Base-by-base conservation (phyloP, 64 coral and sea anemone genomes). In the Porites lutea region DNA sequence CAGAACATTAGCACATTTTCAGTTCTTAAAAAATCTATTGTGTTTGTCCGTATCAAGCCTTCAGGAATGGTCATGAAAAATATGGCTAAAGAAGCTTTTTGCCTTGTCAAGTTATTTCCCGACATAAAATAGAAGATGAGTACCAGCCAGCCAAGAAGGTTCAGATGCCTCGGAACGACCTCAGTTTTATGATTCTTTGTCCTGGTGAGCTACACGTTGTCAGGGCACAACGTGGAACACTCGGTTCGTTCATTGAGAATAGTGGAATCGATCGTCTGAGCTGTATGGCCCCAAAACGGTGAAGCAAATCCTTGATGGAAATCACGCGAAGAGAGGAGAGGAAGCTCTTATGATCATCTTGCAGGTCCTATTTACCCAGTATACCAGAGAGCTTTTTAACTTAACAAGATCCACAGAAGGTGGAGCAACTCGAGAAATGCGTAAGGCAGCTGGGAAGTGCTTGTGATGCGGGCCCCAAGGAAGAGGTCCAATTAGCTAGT, bases 61-160 rank as follows among this genome's bases (percentile, higher is more conserved):
- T 37, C 27, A 37, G 27, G 27, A 37, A 37, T 37, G 27, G 27
- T 37, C 27, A 37, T 37, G 27, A 37, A 37, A 37, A 37, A 37
- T 37, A 37, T 37, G 27, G 27, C 27, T 37, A 37, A 37, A 37
- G 27, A 37, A 37, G 27, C 27, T 37, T 37, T 37, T 37, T 37
- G 27, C 27, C 27, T 37, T 37, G 27, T 37, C 27, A 37, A 37
- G 27, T 37, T 37, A 37, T 37, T 37, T 37, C 27, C 27, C 27
- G 27, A 0, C 27, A 37, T 37, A 37, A 37, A 37, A 37, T 37
- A 37, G 27, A 37, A 37, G 27, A 37, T 37, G 27, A 37, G 19
- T 72, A 81, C 64, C 88, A 90, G 63, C 75, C 88, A 6, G 77
- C 88, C 21, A 90, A 79, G 64, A 72, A 90, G 48, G 75, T 90